Percentiles rank a stretch among this genome's conserved stretches.
These are phyloP conservation scores for Bhutanitis thaidina DNA, from an alignment of 2,888 invertebrate genomes.

Conservation along the genomic window DNA sequence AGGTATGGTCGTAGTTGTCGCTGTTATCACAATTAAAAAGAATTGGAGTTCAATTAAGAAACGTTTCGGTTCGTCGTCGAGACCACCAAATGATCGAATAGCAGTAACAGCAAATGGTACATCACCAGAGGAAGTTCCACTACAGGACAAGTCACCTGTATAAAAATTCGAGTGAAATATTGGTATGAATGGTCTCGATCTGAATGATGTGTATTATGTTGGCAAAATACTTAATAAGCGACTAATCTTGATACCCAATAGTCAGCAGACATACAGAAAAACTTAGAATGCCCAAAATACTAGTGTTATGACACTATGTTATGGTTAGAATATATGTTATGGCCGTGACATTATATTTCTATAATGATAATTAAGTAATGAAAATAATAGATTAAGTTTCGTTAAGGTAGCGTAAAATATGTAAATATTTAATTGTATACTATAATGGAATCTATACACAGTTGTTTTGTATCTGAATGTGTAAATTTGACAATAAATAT, in stretches of 20 bases:
- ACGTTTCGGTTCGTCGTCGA: slow-evolving; percentile 56
- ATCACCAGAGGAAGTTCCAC: slow-evolving; percentile 63
- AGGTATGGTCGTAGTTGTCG: slow-evolving; percentile 73
- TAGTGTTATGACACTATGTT: not conserved
- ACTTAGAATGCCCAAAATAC: not conserved
- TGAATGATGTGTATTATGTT: slow-evolving; percentile 38
- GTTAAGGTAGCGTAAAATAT: slow-evolving; percentile 31
- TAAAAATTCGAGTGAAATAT: slow-evolving; percentile 32
- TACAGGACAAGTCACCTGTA: slow-evolving; percentile 68
- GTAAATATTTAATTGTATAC: slow-evolving; percentile 31
- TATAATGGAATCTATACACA: slow-evolving; percentile 24
- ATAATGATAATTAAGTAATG: slow-evolving; percentile 27
- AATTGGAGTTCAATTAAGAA: slow-evolving; percentile 76
- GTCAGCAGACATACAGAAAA: not conserved
- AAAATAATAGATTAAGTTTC: slow-evolving; percentile 32
- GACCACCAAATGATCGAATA: slow-evolving; percentile 50
- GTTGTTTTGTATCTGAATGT: not conserved
- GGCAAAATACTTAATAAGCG: not conserved
- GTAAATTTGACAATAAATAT: slow-evolving; percentile 6
- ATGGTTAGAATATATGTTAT: not conserved
- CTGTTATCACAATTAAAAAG: slow-evolving; percentile 77
- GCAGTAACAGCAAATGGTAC: slow-evolving; percentile 50
- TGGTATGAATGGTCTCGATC: slow-evolving; percentile 47
- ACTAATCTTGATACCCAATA: not conserved
- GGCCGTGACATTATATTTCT: not conserved